Evolutionary conservation across 2,797 vertebrate genomes (phyloP).

Genomic region (Anableps anableps): DNA sequence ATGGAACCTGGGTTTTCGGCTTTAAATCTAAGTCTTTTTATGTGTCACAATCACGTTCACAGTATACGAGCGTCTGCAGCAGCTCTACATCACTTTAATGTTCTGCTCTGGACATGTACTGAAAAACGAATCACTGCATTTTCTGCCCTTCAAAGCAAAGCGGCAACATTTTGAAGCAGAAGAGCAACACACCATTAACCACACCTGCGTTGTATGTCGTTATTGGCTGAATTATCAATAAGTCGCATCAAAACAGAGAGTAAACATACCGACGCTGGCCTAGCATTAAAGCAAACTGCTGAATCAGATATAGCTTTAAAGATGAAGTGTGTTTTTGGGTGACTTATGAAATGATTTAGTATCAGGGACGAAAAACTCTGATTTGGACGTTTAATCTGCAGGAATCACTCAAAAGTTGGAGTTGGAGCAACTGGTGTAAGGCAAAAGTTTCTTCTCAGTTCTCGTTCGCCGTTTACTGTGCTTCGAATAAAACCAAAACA

Average conservation of each 20-base stretch:
- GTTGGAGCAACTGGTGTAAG: not conserved
- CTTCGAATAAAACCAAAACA: not conserved
- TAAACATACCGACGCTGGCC: not conserved
- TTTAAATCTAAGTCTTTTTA: not conserved
- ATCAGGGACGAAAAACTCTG: not conserved
- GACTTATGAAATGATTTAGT: not conserved
- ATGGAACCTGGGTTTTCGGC: not conserved
- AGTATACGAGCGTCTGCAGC: not conserved
- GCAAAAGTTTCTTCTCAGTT: not conserved
- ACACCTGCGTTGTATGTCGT: not conserved
- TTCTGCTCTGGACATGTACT: not conserved
- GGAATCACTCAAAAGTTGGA: not conserved
- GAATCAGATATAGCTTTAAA: not conserved
- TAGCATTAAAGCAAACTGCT: not conserved
- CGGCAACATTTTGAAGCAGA: not conserved
- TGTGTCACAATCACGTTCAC: not conserved
- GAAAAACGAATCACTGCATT: not conserved
- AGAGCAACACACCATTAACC: not conserved
- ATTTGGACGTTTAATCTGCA: not conserved
- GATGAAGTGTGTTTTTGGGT: not conserved
- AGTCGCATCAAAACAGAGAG: not conserved
- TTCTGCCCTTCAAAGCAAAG: not conserved
- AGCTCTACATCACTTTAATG: not conserved
- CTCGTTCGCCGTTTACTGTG: not conserved
- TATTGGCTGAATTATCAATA: not conserved